Base-by-base conservation (phyloP, 2,888 invertebrate species). In the Caenorhabditis japonica region DNA sequence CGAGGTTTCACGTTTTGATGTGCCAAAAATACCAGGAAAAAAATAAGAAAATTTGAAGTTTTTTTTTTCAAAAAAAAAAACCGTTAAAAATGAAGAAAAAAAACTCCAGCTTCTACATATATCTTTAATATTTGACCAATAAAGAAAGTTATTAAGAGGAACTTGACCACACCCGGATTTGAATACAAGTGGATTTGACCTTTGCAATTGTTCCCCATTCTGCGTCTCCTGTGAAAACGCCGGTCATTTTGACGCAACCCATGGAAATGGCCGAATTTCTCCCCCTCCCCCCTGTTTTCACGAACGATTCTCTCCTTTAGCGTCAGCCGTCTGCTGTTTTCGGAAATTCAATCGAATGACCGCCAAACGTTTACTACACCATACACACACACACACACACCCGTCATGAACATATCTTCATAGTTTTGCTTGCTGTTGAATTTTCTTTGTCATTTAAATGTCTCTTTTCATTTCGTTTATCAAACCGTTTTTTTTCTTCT, bases 221-320 rank as follows among this genome's bases (percentile, higher is more conserved):
- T 64, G 55, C 66, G 49, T 66, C 66, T 66, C 66, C n/a, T 30
- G 7, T 12, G 36, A 38, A 51, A 38, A 38, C 51, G 51, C 51
- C 34, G 2, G 23, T 13, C 36, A 12, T 49, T 41, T 59, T n/a
- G n/a, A n/a, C n/a, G n/a, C n/a, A 23, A 19, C 17, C 53, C 66
- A 60, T 73, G 64, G 64, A 72, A 72, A 72, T 64, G 64, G 59
- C 64, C 53, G 64, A 72, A 59, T 64, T 64, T 64, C 71, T n/a
- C n/a, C n/a, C n/a, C n/a, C n/a, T n/a, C n/a, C n/a, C n/a, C n/a
- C 71, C 71, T 64, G 36, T 60, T 72, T 72, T 72, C 41, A 43
- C 33, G 58, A 38, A 30, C 27, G 36, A 47, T 38, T 34, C 34
- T 46, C 39, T 27, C 39, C 47, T 59, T 23, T 5, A 4, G 8